A percentile compares a stretch with the other conserved stretches of the same genome.
phyloP scores from a whole-genome alignment of 2,797 vertebrate genomes.

The Calcarius lapponicus region DNA sequence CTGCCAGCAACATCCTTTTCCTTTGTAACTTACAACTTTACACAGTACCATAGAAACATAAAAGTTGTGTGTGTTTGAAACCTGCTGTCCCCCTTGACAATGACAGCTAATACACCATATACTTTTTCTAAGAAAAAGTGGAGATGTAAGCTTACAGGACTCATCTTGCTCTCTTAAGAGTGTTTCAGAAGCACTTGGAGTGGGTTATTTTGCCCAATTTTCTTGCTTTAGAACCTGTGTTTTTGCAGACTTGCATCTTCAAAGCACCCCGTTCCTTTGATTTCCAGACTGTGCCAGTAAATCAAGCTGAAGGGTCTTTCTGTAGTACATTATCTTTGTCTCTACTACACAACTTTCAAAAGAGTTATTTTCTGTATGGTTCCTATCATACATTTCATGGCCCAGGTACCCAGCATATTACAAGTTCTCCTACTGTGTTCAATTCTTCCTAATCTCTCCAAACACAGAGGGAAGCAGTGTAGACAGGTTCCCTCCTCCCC shows the following conservation, averaged over 20 bases:
- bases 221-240: background rate
- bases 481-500: background rate
- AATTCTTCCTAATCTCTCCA: background rate
- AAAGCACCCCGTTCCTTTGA: background rate
- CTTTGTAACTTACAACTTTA: background rate
- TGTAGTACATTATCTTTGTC: background rate
- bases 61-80: background rate
- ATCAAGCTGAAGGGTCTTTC: background rate
- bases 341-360: background rate
- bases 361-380: background rate
- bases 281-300: background rate
- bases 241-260: background rate
- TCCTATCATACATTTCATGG: background rate
- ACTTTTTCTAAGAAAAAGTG: background rate
- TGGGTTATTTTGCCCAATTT: background rate
- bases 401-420: background rate
- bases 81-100: background rate
- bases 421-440: background rate
- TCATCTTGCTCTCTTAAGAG: background rate
- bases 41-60: background rate
- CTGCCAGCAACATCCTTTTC: background rate
- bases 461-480: background rate
- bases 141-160: background rate
- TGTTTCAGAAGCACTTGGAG: background rate
- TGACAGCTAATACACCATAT: background rate